These are phyloP conservation scores for Lepus europaeus DNA, from an alignment of 2,113 vertebrate species.

Conservation along the genomic window DNA sequence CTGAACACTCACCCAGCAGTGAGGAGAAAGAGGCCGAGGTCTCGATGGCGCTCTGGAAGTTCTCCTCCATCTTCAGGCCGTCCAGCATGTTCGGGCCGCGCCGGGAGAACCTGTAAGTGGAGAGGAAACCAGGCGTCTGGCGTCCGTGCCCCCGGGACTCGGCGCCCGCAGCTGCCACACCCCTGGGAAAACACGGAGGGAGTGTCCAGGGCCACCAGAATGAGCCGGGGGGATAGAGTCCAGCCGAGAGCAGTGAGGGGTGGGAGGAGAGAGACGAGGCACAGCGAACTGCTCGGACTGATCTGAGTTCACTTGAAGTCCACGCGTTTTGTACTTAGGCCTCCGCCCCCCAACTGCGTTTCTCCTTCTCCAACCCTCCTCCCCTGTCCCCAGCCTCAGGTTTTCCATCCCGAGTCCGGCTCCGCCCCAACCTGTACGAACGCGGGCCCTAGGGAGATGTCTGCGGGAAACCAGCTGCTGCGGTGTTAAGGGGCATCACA, in stretches of 20 bases:
- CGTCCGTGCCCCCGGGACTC: not conserved
- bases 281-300: conserved; percentile 31
- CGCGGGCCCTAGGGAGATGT: conserved; percentile 41
- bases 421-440: conserved; percentile 62
- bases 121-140: conserved; percentile 60
- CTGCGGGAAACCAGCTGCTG: not conserved
- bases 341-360: conserved; percentile 73
- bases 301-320: conserved; percentile 73
- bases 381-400: conserved; percentile 17
- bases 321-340: conserved; percentile 71
- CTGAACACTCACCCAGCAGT: conserved; percentile 87
- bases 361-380: conserved; percentile 36
- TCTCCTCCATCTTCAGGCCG: conserved; percentile 90
- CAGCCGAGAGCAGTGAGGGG: not conserved
- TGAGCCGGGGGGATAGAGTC: not conserved
- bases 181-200: conserved; percentile 11
- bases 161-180: not conserved
- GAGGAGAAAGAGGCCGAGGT: conserved; percentile 86
- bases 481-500: not conserved
- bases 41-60: conserved; percentile 86
- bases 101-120: conserved; percentile 44
- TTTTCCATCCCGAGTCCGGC: conserved; percentile 56
- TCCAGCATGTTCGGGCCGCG: conserved; percentile 86
- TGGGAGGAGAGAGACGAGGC: conserved; percentile 49
- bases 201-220: conserved; percentile 39